phyloP scores from a whole-genome alignment of 1,140 invertebrate genomes.

The Drosophila quadrilineata region DNA sequence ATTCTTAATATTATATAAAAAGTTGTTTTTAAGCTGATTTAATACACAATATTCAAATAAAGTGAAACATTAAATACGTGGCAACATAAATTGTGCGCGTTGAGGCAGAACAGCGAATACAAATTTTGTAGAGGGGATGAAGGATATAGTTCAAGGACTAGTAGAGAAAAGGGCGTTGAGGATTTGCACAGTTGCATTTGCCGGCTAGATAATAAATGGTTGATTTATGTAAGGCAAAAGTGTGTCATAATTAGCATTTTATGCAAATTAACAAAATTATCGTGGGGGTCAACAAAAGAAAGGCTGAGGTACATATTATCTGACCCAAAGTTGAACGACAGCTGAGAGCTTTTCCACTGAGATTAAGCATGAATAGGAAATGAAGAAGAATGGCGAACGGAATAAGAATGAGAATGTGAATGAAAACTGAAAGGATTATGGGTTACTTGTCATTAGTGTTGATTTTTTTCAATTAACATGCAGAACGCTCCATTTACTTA shows the following conservation, averaged over 20 bases:
- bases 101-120: slow-evolving; percentile 19
- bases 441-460: slow-evolving; percentile 30
- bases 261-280: slow-evolving; percentile 55
- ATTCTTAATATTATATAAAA: no score
- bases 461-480: slow-evolving; percentile 61
- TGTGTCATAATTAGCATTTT: slow-evolving; percentile 64
- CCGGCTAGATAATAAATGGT: slow-evolving; percentile 58
- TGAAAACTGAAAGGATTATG: slow-evolving; percentile 26
- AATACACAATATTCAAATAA: slow-evolving; percentile 38
- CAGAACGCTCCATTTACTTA: slow-evolving; percentile 50
- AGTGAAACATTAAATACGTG: slow-evolving; percentile 49
- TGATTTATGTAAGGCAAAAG: slow-evolving; percentile 60
- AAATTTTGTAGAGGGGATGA: slow-evolving; percentile 15
- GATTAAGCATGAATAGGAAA: background rate
- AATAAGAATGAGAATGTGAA: no score
- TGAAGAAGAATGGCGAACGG: background rate
- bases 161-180: slow-evolving; percentile 36
- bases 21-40: no score
- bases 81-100: slow-evolving; percentile 49
- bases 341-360: background rate
- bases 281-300: slow-evolving; percentile 5
- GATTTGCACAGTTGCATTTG: background rate
- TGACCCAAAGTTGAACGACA: background rate
- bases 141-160: slow-evolving; percentile 35
- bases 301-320: slow-evolving; percentile 2